A percentile compares a stretch with the other conserved stretches of the same genome.
phyloP scores from a whole-genome alignment of 2,797 vertebrate species.

The Crocidura indochinensis region DNA sequence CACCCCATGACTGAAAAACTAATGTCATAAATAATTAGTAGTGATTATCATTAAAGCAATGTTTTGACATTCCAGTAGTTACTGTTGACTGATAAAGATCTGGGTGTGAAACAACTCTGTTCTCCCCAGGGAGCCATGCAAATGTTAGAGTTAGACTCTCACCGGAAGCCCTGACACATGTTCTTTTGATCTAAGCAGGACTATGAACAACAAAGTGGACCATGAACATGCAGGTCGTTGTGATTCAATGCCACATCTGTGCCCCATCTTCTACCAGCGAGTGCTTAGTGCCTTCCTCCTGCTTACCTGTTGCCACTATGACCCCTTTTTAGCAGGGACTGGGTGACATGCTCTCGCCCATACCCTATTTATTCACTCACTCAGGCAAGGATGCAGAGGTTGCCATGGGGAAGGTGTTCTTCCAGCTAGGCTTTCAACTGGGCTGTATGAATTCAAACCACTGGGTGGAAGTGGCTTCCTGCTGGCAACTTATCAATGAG shows the following conservation, averaged over 20 bases:
- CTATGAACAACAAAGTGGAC: not conserved
- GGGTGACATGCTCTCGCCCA: not conserved
- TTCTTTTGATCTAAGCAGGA: not conserved
- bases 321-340: not conserved
- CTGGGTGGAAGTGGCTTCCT: not conserved
- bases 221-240: not conserved
- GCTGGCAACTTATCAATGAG: not conserved
- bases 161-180: not conserved
- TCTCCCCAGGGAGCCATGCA: not conserved
- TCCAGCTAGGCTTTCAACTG: not conserved
- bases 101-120: constrained; percentile 41
- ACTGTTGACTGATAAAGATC: not conserved
- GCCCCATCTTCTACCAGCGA: not conserved
- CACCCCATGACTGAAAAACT: constrained; percentile 16
- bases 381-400: not conserved
- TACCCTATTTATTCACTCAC: not conserved
- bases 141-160: not conserved
- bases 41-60: not conserved
- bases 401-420: not conserved
- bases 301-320: not conserved
- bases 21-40: constrained; percentile 1
- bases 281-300: not conserved
- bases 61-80: constrained; percentile 17
- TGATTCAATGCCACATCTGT: not conserved
- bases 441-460: not conserved